Percentiles rank a stretch among this genome's conserved stretches.
These are phyloP conservation scores for Anoplolepis gracilipes DNA, from an alignment of 1,140 invertebrate genomes.

Conservation along the genomic window DNA sequence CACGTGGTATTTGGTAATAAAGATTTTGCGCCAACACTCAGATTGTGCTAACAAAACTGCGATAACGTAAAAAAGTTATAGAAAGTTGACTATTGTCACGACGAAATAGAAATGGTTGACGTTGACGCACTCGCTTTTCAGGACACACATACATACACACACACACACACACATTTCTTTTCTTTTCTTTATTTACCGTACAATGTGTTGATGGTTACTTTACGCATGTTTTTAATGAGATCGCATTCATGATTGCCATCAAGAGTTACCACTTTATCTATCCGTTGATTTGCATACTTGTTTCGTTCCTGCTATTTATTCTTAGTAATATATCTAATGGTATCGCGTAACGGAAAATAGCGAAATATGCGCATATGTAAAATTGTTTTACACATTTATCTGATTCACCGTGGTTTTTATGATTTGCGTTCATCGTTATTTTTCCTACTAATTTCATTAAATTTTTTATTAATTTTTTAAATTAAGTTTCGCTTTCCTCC, in stretches of 20 bases:
- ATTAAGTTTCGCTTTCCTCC: background rate
- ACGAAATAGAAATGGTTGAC: background rate
- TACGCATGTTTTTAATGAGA: background rate
- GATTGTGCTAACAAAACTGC: background rate
- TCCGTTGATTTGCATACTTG: slow-evolving; percentile 46
- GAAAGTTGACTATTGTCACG: background rate
- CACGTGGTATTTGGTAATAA: background rate
- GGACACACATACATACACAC: too few relatives aligned
- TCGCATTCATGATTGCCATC: slow-evolving; percentile 19
- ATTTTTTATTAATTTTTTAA: background rate
- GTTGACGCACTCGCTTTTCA: background rate
- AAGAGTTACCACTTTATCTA: slow-evolving; percentile 42
- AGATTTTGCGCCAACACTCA: background rate
- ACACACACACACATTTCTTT: background rate
- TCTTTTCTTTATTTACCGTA: background rate
- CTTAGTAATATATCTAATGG: slow-evolving; percentile 48
- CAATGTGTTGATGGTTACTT: background rate
- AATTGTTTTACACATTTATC: slow-evolving; percentile 36
- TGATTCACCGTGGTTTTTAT: background rate
- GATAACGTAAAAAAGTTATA: background rate
- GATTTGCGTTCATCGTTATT: background rate
- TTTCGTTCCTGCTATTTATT: slow-evolving; percentile 47
- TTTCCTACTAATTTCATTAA: background rate
- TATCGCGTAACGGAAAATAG: slow-evolving; percentile 18
- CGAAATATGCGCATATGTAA: slow-evolving; percentile 49